Evolutionary conservation across 2,797 vertebrate species (phyloP), one percentile per base, ranked within the genome.

Genomic region (Gephyroberyx darwinii): DNA sequence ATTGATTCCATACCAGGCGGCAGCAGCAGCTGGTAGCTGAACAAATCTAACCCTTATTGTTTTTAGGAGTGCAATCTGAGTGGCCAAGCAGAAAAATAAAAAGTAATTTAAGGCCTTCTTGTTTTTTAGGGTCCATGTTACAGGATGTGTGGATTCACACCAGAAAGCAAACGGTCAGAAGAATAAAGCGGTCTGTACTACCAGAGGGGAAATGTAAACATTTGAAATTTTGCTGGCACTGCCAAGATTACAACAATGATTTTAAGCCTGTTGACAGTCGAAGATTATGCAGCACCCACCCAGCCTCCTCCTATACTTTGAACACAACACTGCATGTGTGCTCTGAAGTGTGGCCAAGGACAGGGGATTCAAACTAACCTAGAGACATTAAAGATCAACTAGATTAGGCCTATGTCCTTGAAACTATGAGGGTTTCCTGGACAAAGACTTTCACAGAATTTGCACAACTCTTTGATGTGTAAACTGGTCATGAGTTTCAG

Each of bases 201-300:
- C 26, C 26, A 26, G 26, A 26, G 26, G 26, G 26, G 26, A 26
- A 26, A 26, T 26, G 26, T 26, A 26, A 26, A 26, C 26, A 26
- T 26, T 26, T 26, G 26, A 26, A 26, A 26, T 26, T 26, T 26
- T 58, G 72, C 14, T 16, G 56, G 69, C 63, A 76, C 56, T 57
- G 69, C 60, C 71, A 82, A 50, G 30, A 77, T 77, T 35, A 53
- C 74, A 87, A 91, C 84, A 85, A 72, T 67, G 66, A 81, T 48
- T 86, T 71, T 72, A 80, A 71, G 20, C 48, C 71, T 82, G 84
- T 78, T 88, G 86, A 90, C 70, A 75, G 69, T 77, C 69, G 16
- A 68, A 2, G 53, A 84, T 83, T 74, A 75, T 19, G 64, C 66
- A 62, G 64, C 35, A 76, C 69, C 68, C 39, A 62, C 51, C 67